Conservation (phyloP, 1,140 invertebrate species). For the Rhagoletis pomonella region DNA sequence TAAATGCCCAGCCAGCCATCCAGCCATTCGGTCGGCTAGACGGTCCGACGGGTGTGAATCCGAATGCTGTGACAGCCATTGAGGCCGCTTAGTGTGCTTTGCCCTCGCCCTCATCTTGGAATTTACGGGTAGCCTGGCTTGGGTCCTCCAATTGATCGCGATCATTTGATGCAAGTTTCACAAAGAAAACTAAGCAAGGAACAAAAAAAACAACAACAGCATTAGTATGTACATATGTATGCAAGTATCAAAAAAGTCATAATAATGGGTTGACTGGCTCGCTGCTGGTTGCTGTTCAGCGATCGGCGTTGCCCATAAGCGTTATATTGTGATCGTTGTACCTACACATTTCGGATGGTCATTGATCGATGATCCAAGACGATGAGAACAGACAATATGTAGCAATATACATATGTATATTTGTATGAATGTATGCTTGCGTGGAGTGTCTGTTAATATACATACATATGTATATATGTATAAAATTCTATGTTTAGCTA, state of each 20-base stretch:
- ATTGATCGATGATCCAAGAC: conserved; percentile 34
- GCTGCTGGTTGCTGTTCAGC: neutral
- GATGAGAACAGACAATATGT: neutral
- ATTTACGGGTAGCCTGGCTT: neutral
- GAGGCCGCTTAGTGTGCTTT: neutral
- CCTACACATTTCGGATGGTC: conserved; percentile 30
- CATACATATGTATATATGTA: neutral
- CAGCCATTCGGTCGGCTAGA: neutral
- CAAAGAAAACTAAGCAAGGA: neutral
- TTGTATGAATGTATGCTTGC: neutral
- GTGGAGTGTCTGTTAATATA: neutral
- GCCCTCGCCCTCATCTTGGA: neutral
- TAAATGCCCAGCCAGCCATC: neutral
- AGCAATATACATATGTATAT: neutral
- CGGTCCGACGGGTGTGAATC: conserved; percentile 34
- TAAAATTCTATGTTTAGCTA: neutral
- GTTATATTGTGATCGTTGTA: conserved; percentile 21
- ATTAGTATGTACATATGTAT: neutral
- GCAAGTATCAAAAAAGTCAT: conserved; percentile 31
- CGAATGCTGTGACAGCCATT: conserved; percentile 43
- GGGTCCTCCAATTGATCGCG: neutral
- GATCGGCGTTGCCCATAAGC: neutral
- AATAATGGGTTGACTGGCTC: conserved; percentile 1
- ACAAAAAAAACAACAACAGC: neutral
- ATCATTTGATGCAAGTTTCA: neutral